phyloP scores from a whole-genome alignment of 2,113 vertebrate species.

The Epinephelus moara region DNA sequence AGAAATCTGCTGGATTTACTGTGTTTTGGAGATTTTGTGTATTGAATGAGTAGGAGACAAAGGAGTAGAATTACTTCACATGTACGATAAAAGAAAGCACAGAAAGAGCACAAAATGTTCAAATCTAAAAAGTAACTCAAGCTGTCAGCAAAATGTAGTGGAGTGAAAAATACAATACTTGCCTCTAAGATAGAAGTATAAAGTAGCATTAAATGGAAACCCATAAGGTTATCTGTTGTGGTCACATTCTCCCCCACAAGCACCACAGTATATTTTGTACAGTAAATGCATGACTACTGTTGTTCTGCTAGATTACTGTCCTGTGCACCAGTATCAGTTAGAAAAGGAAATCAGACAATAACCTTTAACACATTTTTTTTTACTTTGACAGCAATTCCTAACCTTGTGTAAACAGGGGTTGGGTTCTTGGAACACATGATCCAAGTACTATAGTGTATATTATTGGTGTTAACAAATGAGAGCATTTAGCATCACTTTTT shows the following conservation, averaged over 20 bases:
- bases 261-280: no score
- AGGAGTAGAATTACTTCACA: conserved; percentile 11
- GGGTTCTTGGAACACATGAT: background rate
- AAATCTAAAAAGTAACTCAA: no score
- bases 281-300: no score
- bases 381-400: background rate
- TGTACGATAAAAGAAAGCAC: conserved; percentile 15
- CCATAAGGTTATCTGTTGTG: no score
- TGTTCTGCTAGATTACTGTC: no score
- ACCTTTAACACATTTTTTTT: background rate
- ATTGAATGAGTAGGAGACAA: background rate
- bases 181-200: no score
- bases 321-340: no score
- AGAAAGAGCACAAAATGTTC: no score
- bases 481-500: background rate
- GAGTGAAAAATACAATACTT: no score
- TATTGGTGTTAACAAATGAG: background rate
- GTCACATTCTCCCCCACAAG: no score
- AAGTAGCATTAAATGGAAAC: no score
- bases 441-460: background rate
- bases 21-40: conserved; percentile 19
- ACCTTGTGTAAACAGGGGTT: background rate
- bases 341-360: background rate
- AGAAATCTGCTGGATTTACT: conserved; percentile 16
- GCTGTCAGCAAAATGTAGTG: no score